phyloP scores from a whole-genome alignment of 2,797 vertebrate species.

The Gambusia yucatana region DNA sequence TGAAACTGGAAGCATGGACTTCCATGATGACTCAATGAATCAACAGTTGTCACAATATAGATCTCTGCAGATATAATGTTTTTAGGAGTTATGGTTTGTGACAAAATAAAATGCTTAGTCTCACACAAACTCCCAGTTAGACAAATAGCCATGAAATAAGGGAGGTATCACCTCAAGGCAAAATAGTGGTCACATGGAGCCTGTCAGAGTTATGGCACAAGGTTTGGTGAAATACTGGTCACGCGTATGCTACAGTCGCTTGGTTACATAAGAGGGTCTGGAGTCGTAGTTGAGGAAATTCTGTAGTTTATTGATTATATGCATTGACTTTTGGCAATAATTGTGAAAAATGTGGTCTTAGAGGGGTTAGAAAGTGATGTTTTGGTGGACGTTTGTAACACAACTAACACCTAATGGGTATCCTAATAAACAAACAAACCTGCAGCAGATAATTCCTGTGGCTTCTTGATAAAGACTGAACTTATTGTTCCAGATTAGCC shows the following conservation, averaged over 20 bases:
- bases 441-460: background rate
- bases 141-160: slow-evolving; percentile 50
- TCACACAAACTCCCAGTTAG: background rate
- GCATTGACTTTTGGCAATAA: background rate
- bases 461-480: background rate
- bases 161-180: slow-evolving; percentile 41
- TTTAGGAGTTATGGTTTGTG: background rate
- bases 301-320: background rate
- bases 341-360: background rate
- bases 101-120: background rate
- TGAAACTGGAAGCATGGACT: background rate
- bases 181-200: slow-evolving; percentile 58
- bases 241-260: background rate
- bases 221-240: slow-evolving; percentile 17
- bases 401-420: too few species aligned
- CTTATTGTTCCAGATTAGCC: background rate
- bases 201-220: background rate
- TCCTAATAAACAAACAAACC: background rate
- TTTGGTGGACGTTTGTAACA: background rate
- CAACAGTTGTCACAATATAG: background rate
- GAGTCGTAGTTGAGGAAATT: background rate
- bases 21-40: background rate
- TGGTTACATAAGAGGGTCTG: background rate
- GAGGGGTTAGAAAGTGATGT: background rate
- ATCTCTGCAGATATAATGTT: background rate